Evolutionary conservation across 2,797 vertebrate genomes (phyloP).

Genomic region (Darevskia nairensis): DNA sequence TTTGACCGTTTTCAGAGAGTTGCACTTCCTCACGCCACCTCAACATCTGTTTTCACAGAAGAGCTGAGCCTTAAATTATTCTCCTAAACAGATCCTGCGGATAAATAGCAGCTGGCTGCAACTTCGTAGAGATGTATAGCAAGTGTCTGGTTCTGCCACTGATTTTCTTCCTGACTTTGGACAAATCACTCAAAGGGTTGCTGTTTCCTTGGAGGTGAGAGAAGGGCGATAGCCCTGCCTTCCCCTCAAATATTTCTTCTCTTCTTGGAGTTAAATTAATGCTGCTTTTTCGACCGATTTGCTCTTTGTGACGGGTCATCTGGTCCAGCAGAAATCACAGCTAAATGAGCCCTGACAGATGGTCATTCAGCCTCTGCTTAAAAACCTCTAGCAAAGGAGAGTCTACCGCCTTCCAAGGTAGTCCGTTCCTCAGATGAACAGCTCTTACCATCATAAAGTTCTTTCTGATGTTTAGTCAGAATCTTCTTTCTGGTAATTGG

Average conservation of each 20-base stretch:
- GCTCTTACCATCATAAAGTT: no score
- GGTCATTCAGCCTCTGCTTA: no score
- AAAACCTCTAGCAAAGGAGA: no score
- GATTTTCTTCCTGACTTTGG: background rate
- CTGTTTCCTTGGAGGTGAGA: background rate
- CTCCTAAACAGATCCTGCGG: background rate
- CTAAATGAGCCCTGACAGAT: no score
- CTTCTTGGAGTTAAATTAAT: background rate
- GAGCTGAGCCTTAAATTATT: background rate
- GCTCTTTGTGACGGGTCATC: background rate
- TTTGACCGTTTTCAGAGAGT: constrained; percentile 12
- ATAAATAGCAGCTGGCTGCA: background rate
- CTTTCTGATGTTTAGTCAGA: no score
- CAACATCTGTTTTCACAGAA: background rate
- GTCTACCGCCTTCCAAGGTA: no score
- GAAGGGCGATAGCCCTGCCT: background rate
- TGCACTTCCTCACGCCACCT: rapidly evolving
- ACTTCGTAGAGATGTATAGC: background rate
- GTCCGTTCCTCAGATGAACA: no score
- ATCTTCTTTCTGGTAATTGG: no score
- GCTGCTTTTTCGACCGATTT: background rate
- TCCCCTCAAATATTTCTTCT: background rate
- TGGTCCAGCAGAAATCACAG: no score
- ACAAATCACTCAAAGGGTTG: background rate
- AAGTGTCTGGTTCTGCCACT: background rate